Evolutionary conservation across 2,797 vertebrate species (phyloP), one percentile per base, ranked within the genome.

Genomic region (Mormyrus hasselquistii): DNA sequence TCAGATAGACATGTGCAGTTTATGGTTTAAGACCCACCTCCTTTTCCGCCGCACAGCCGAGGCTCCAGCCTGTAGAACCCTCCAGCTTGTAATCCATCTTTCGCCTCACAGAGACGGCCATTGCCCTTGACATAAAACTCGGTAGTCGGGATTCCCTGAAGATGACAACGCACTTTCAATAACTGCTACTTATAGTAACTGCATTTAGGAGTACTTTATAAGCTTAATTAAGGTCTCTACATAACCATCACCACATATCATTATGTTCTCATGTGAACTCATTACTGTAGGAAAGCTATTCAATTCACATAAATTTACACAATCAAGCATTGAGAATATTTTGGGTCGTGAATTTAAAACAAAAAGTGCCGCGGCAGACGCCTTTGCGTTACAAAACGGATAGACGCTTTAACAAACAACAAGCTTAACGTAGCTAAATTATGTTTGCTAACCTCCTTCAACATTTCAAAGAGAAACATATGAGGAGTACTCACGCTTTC

Each of bases 41-140:
- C 98, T 95, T 99, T 99, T 50, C 98, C 98, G 8, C 98, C 98
- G 29, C 90, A 90, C 25, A 99, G 95, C 0, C 97, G 96, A 3
- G 97, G 96, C 90, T 98, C 97, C 95, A 99, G 83, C 22, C 93
- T 97, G 82, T 99, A 99, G 89, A 97, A 22, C 0, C 92, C 93
- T 44, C 97, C 98, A 91, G 93, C 86, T 86, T 94, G 96, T 87
- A 99, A 90, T 0, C 49, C 14, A 0, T 96, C 96, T 0, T 94
- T 93, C 7, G 87, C 29, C 0, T 6, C 69, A 0, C 91, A 89
- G 12, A 95, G 92, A 0, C 57, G 93, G 0, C 97, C 98, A 0
- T 97, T 95, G 69, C 93, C 95, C 55, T 93, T 96, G 53, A 99
- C 93, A 1, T 98, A 99, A 79, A 97, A 94, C 65, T 96, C 96